A percentile compares a stretch with the other conserved stretches of the same genome.
Evolutionary conservation across 1,140 invertebrate species (phyloP).

Genomic region (Apis cerana): DNA sequence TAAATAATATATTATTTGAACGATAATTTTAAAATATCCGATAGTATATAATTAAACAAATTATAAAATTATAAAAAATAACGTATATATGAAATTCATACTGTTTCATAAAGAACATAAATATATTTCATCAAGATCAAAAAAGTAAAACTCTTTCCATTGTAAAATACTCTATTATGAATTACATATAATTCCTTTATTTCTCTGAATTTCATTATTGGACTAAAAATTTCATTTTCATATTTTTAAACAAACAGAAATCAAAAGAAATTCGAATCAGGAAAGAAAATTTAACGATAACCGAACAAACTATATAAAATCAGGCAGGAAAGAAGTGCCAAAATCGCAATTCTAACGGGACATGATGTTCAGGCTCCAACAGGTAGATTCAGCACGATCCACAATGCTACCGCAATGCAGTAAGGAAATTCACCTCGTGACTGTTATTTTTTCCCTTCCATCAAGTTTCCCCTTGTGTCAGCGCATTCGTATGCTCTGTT

Average conservation of each 20-base stretch:
- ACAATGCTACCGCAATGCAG: constrained; percentile 65
- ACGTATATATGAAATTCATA: too few species aligned
- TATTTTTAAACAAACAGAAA: neutral
- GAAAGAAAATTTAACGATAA: constrained; percentile 45
- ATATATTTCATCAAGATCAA: too few species aligned
- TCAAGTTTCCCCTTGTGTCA: constrained; percentile 37
- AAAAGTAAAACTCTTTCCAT: too few species aligned
- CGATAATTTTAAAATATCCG: too few species aligned
- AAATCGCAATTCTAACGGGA: constrained; percentile 35
- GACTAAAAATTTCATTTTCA: neutral
- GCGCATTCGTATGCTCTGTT: constrained; percentile 34
- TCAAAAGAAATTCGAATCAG: constrained; percentile 40
- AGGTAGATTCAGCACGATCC: constrained; percentile 66
- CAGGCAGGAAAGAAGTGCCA: constrained; percentile 50
- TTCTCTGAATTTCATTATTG: too few species aligned
- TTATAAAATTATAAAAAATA: too few species aligned
- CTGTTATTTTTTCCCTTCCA: constrained; percentile 26
- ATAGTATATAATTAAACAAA: too few species aligned
- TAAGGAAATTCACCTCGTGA: constrained; percentile 54
- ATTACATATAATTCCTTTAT: too few species aligned
- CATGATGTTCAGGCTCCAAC: constrained; percentile 58
- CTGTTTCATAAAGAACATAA: too few species aligned
- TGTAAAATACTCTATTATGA: too few species aligned
- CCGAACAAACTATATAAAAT: constrained; percentile 26
- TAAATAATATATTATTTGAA: too few species aligned